Percentiles rank a stretch among this genome's conserved stretches.
These are phyloP conservation scores for Sphaeramia orbicularis DNA, from an alignment of 2,797 vertebrate species.

Conservation along the genomic window DNA sequence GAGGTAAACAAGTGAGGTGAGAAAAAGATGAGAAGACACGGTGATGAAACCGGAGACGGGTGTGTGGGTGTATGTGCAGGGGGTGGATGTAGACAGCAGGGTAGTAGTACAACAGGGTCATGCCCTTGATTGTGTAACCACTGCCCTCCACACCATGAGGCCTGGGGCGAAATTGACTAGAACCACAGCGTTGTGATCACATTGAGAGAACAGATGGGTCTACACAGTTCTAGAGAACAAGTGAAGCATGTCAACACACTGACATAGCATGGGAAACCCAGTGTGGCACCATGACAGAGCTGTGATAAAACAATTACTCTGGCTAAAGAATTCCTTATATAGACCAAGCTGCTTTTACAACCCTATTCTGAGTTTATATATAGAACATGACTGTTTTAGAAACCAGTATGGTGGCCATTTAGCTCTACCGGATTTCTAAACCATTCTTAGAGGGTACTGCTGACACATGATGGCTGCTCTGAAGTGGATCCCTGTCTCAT, in stretches of 20 bases:
- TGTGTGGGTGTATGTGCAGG: slow-evolving; percentile 7
- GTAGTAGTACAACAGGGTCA: slow-evolving; percentile 36
- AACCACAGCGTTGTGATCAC: slow-evolving; percentile 36
- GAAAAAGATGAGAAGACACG: slow-evolving; percentile 1
- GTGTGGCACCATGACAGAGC: neutral
- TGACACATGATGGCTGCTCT: no score
- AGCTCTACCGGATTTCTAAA: no score
- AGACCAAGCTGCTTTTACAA: no score
- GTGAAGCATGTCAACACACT: neutral
- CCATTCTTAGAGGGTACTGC: no score
- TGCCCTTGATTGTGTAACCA: slow-evolving; percentile 55
- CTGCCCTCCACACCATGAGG: slow-evolving; percentile 34
- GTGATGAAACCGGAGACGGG: slow-evolving; percentile 34
- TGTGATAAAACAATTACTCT: neutral
- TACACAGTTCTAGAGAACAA: slow-evolving; percentile 11
- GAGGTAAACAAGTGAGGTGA: neutral
- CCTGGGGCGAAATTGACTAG: slow-evolving; percentile 55
- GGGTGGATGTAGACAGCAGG: slow-evolving; percentile 20
- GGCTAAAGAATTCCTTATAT: neutral
- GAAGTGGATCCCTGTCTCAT: no score
- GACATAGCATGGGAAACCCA: neutral
- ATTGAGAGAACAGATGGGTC: slow-evolving; percentile 48
- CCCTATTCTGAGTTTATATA: no score
- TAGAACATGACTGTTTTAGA: no score
- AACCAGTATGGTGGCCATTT: no score